Conservation (phyloP, 1,140 invertebrate species). For the Caenorhabditis remanei region DNA sequence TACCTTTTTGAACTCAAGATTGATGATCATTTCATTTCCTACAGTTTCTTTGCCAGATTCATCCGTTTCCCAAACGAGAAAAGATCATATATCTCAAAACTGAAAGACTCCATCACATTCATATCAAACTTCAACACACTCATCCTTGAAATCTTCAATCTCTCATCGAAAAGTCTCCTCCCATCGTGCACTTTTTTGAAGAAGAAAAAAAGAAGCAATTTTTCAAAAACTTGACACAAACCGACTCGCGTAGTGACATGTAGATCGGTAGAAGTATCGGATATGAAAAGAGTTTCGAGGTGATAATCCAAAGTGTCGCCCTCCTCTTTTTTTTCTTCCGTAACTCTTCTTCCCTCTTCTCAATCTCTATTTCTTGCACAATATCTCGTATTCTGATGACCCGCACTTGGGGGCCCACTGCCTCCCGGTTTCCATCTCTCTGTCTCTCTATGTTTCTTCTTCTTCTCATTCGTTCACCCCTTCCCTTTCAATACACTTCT, state of each 20-base stretch:
- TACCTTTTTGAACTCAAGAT: too few species aligned
- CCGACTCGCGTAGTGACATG: constrained; percentile 13
- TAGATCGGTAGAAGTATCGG: neutral
- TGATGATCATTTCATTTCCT: too few species aligned
- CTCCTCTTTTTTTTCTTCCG: neutral
- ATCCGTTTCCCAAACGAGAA: too few species aligned
- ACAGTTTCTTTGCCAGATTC: too few species aligned
- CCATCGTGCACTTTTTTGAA: neutral
- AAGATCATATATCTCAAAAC: too few species aligned
- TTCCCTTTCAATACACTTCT: neutral
- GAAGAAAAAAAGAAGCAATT: neutral
- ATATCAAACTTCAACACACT: too few species aligned
- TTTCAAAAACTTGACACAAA: constrained; percentile 30
- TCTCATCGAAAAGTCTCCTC: neutral
- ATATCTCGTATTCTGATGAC: constrained; percentile 46
- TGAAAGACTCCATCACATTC: too few species aligned
- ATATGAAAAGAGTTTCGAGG: constrained; percentile 5
- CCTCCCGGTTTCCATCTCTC: neutral
- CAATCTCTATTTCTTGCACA: neutral
- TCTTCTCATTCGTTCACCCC: neutral
- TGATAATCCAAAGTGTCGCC: constrained; percentile 40
- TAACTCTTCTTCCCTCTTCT: neutral
- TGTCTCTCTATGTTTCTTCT: constrained; percentile 13
- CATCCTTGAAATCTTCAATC: too few species aligned
- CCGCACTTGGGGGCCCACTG: constrained; percentile 20